Percentiles rank a stretch among this genome's conserved stretches.
Evolutionary conservation across 2,797 vertebrate species (phyloP).

Genomic region (Poeciliopsis gracilis): DNA sequence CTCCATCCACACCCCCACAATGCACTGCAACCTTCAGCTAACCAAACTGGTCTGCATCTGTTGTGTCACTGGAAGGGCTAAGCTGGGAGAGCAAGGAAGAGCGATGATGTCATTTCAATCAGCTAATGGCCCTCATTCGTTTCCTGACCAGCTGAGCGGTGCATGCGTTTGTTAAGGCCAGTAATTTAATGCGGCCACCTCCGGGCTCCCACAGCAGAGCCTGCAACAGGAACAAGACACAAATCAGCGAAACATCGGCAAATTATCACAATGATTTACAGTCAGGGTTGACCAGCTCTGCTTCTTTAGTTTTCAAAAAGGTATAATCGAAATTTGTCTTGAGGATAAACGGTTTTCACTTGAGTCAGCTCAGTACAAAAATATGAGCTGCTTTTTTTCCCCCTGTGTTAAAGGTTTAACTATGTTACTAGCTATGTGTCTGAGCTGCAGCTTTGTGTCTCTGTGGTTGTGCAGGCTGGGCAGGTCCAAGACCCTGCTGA

Average conservation of each 20-base stretch:
- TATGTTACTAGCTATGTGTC: not conserved
- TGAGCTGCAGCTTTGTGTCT: not conserved
- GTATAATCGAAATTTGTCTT: not conserved
- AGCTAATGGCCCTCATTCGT: slow-evolving; percentile 63
- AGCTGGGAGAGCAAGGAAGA: slow-evolving; percentile 15
- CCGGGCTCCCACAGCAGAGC: not conserved
- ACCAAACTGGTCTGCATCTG: not conserved
- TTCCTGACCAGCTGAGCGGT: slow-evolving; percentile 57
- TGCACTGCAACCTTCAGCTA: slow-evolving; percentile 11
- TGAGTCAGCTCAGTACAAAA: not conserved
- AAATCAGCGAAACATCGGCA: not conserved
- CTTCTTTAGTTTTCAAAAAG: not conserved
- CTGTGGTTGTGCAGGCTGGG: slow-evolving; percentile 79
- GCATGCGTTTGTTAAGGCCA: slow-evolving; percentile 50
- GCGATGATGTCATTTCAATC: slow-evolving; percentile 54
- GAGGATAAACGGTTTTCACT: not conserved
- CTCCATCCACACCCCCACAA: not conserved
- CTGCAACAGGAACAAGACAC: slow-evolving; percentile 21
- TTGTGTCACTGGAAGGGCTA: slow-evolving; percentile 3
- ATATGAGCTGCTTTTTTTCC: not conserved
- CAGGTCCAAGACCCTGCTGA: slow-evolving; percentile 83
- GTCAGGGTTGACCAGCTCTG: not conserved
- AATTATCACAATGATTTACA: not conserved
- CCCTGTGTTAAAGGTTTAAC: too few species aligned
- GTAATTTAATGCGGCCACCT: slow-evolving; percentile 28